These are phyloP conservation scores for Machimus atricapillus DNA, from an alignment of 2,888 invertebrate genomes.

Conservation along the genomic window DNA sequence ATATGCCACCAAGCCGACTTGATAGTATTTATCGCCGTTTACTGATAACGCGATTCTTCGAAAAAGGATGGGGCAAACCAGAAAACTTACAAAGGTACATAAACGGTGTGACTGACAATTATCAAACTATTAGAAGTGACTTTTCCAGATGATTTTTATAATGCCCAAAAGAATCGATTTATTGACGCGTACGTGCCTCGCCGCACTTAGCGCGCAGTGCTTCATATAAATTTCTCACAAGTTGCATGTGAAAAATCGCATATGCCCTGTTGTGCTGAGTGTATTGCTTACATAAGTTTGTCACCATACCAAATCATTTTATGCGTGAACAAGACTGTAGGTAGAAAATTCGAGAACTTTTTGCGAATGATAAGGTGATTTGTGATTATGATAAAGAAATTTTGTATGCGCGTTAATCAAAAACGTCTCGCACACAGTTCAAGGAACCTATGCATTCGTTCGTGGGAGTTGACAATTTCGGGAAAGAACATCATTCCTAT, in stretches of 20 bases:
- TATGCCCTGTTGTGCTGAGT: not conserved
- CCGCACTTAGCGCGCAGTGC: not conserved
- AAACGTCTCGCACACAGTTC: not conserved
- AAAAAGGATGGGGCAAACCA: conserved; percentile 96
- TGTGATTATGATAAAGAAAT: not conserved
- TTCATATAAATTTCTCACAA: not conserved
- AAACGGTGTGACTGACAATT: not conserved
- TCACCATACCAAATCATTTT: not conserved
- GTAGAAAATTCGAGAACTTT: not conserved
- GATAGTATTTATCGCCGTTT: conserved; percentile 86
- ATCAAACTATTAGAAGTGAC: not conserved
- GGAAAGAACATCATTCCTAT: not conserved
- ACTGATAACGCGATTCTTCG: conserved; percentile 89
- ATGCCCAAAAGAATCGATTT: not conserved
- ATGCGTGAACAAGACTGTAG: not conserved
- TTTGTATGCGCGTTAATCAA: not conserved
- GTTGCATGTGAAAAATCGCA: not conserved
- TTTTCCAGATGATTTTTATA: not conserved
- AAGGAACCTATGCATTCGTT: not conserved
- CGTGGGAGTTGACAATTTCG: not conserved
- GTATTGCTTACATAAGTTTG: not conserved
- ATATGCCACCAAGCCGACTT: conserved; percentile 70
- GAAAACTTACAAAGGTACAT: conserved; percentile 83
- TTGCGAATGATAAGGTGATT: not conserved
- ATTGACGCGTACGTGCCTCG: not conserved